A percentile compares a stretch with the other conserved stretches of the same genome.
Conservation (phyloP, 1,140 invertebrate genomes). For the Drosophila watanabei region DNA sequence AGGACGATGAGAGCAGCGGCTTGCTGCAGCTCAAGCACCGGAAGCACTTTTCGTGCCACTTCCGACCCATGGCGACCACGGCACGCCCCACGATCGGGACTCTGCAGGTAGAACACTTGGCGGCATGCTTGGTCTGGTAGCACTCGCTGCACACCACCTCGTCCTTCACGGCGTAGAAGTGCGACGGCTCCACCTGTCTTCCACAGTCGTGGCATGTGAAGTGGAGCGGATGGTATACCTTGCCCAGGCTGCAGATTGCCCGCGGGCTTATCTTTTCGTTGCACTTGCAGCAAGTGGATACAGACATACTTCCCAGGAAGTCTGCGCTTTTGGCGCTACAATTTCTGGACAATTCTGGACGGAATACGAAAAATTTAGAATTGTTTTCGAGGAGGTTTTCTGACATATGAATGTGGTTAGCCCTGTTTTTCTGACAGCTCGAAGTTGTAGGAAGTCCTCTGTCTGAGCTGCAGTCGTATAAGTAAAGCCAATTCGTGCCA, state of each 20-base stretch:
- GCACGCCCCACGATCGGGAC: constrained; percentile 26
- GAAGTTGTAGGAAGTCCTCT: not conserved
- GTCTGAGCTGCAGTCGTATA: not conserved
- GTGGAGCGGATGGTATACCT: constrained; percentile 49
- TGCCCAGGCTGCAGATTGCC: constrained; percentile 30
- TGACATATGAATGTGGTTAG: not conserved
- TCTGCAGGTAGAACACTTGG: constrained; percentile 30
- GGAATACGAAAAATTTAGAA: constrained; percentile 4
- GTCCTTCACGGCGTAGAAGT: constrained; percentile 25
- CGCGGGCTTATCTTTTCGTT: constrained; percentile 18
- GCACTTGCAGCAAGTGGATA: constrained; percentile 48
- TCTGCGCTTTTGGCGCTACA: not conserved
- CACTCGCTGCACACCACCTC: constrained; percentile 42
- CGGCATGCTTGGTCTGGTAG: constrained; percentile 29
- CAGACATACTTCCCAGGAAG: constrained; percentile 8
- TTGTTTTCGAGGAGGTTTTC: not conserved
- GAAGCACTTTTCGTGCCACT: constrained; percentile 59
- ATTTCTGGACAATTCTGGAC: not conserved
- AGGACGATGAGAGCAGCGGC: constrained; percentile 24
- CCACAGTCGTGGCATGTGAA: constrained; percentile 45
- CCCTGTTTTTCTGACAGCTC: not conserved
- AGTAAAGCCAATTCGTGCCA: too few relatives aligned
- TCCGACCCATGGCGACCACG: constrained; percentile 29
- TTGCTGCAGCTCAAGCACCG: constrained; percentile 44
- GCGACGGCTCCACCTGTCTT: constrained; percentile 1